Conservation (phyloP, 1,140 invertebrate species). For the Zaprionus ornatus region DNA sequence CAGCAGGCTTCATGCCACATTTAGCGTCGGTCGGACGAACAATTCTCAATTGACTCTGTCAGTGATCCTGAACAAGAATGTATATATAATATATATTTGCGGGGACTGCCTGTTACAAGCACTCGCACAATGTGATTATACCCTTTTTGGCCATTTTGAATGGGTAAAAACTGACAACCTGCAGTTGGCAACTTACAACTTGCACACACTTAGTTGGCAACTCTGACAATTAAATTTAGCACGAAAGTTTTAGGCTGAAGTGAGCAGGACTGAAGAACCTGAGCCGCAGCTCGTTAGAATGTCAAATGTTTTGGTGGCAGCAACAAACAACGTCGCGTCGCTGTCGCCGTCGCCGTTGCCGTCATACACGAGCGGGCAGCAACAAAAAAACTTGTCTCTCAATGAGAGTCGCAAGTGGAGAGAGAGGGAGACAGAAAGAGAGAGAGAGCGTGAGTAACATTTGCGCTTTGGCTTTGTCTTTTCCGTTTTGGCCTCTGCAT, state of each 20-base stretch:
- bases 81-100: too few relatives aligned
- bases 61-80: too few relatives aligned
- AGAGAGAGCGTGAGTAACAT: constrained; percentile 22
- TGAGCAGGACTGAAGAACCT: neutral
- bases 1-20: too few relatives aligned
- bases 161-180: neutral
- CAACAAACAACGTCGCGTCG: constrained; percentile 20
- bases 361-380: constrained; percentile 64
- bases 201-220: neutral
- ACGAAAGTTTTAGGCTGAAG: neutral
- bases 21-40: too few relatives aligned
- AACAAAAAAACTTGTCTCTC: constrained; percentile 37
- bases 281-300: constrained; percentile 51
- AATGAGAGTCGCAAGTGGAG: constrained; percentile 31
- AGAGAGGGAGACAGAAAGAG: constrained; percentile 6
- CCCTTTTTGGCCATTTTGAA: too few relatives aligned
- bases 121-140: too few relatives aligned
- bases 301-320: constrained; percentile 55
- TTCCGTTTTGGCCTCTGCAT: constrained; percentile 38
- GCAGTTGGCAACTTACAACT: neutral
- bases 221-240: neutral
- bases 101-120: too few relatives aligned
- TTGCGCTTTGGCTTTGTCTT: constrained; percentile 35
- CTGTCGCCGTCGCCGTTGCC: constrained; percentile 17
- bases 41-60: too few relatives aligned